Base-by-base conservation (phyloP, 2,888 invertebrate species). In the Zygaena filipendulae region DNA sequence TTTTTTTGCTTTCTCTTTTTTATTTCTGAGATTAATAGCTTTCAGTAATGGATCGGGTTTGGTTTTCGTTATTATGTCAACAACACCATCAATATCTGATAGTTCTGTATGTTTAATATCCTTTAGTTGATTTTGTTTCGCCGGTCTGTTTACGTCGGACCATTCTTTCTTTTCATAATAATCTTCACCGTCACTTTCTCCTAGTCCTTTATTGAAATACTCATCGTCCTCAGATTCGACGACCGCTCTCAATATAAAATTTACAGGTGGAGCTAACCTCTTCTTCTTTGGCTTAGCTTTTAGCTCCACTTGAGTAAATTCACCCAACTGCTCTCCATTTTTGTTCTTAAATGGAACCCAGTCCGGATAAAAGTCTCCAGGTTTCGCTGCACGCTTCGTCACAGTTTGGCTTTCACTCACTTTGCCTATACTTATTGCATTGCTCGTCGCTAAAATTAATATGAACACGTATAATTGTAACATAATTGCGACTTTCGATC, bases 311-410 rank as follows among this genome's bases (percentile, higher is more conserved):
- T 60, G 54, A 2, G 60, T 46, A 21, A 75, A 68, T 26, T 77
- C 69, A 29, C 69, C 74, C 3, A 74, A 39, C 31, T 72, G 62
- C 3, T 64, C 63, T 3, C 68, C 71, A 4, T 69, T 58, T 44
- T 72, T 74, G 33, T 71, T 74, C 44, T 71, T 72, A 35, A 74
- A 75, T 1, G 74, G 71, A n/a, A 74, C 75, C 77, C 74, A 75
- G 45, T 74, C 69, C 11, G 75, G 75, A 31, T 55, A 75, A n/a
- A 62, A 49, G 21, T 71, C 67, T 33, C 47, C 55, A 26, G 43
- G 48, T 16, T 16, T 16, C 2, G 56, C 42, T 27, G 56, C 58
- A 47, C 66, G 61, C 53, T 64, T 61, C 4, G 45, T 62, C 51
- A 63, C 60, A 54, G 59, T 62, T 33, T 52, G 31, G 38, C 40